phyloP scores from a whole-genome alignment of 2,888 invertebrate genomes.

The Eristalinus aeneus region DNA sequence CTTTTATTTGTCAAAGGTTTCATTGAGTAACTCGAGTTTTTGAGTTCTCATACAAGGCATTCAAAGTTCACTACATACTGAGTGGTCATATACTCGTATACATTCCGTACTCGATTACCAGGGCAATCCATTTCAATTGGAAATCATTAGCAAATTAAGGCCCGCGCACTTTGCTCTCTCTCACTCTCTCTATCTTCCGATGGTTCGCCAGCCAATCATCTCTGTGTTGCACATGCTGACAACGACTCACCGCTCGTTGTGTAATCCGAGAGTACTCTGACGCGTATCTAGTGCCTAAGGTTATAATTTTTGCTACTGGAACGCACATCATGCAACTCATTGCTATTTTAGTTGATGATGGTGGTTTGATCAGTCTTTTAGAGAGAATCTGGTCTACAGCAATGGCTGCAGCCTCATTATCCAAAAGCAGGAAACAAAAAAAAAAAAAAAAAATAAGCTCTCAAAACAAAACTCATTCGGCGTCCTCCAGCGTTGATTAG shows the following conservation, averaged over 20 bases:
- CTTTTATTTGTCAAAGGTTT: too few relatives aligned
- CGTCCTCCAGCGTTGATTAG: slow-evolving; percentile 42
- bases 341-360: neutral
- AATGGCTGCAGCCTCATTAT: too few relatives aligned
- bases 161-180: neutral
- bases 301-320: neutral
- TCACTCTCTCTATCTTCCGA: neutral
- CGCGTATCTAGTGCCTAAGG: neutral
- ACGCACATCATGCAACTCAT: neutral
- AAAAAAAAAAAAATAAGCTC: too few relatives aligned
- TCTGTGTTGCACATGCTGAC: neutral
- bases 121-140: neutral
- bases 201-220: neutral
- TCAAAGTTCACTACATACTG: neutral
- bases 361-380: neutral
- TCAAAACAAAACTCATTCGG: neutral
- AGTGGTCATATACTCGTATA: neutral
- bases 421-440: slow-evolving; percentile 30
- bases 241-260: neutral
- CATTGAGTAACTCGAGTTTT: too few relatives aligned
- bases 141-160: neutral
- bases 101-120: neutral
- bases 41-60: too few relatives aligned
- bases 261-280: neutral
- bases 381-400: neutral